Conservation (phyloP, 2,113 vertebrate genomes). For the Turdus rufiventris region DNA sequence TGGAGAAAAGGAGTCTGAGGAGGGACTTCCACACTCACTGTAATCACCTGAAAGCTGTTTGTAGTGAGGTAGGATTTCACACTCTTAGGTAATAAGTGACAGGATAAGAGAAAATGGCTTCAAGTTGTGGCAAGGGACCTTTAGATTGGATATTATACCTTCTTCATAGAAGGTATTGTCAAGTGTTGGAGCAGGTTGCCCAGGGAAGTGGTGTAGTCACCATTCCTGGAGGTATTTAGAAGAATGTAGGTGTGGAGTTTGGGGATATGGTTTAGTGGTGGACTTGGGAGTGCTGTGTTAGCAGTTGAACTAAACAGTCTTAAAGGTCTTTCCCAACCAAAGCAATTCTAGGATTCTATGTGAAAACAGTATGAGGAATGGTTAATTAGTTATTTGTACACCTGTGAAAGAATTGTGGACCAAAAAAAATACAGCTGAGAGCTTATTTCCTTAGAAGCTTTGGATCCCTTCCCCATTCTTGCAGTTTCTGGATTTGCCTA, state of each 20-base stretch:
- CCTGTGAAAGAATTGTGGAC: not conserved
- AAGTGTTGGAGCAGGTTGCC: not conserved
- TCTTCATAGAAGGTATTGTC: not conserved
- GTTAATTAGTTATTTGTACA: not conserved
- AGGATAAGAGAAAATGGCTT: not conserved
- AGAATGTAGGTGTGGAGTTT: not conserved
- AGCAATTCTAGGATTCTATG: not conserved
- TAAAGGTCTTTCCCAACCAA: not conserved
- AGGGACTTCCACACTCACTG: not conserved
- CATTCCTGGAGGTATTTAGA: not conserved
- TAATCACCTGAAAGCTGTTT: not conserved
- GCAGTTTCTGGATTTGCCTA: not conserved
- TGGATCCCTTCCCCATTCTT: not conserved
- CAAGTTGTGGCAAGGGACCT: not conserved
- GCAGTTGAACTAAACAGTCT: not conserved
- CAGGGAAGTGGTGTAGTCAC: not conserved
- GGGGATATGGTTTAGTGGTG: not conserved
- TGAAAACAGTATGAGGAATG: not conserved
- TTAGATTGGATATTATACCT: not conserved
- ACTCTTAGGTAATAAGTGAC: not conserved
- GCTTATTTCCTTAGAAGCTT: not conserved
- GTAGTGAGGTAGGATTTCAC: not conserved
- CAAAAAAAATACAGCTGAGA: not conserved
- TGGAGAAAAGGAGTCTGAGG: not conserved
- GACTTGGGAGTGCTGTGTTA: not conserved